These are phyloP conservation scores for Phaethon lepturus DNA, from an alignment of 2,113 vertebrate species.

Conservation along the genomic window DNA sequence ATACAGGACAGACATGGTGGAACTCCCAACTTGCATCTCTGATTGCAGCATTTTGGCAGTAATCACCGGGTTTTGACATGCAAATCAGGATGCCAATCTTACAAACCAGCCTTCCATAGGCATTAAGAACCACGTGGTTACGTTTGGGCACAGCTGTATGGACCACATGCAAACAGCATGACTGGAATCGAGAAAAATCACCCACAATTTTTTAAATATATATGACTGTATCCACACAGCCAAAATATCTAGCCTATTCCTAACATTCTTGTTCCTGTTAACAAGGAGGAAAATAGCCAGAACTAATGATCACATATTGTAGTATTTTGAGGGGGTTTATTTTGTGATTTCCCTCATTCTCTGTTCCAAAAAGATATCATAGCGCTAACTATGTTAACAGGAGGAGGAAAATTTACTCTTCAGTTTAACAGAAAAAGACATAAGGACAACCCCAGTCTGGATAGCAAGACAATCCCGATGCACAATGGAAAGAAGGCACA, in stretches of 20 bases:
- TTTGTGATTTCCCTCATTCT: neutral
- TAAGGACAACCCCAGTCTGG: neutral
- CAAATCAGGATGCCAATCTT: conserved; percentile 4
- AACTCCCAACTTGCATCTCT: neutral
- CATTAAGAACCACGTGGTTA: neutral
- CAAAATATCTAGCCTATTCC: neutral
- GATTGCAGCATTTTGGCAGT: conserved; percentile 43
- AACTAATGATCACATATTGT: neutral
- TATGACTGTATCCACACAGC: neutral
- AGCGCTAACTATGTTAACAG: neutral
- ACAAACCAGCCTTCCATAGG: neutral
- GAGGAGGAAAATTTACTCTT: neutral
- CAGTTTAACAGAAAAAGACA: neutral
- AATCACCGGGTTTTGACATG: conserved; percentile 49
- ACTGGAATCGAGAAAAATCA: neutral
- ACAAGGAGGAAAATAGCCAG: neutral
- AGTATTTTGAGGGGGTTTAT: neutral
- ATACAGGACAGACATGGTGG: neutral
- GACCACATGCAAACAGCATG: neutral
- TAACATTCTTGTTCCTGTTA: neutral
- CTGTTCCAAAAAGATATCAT: neutral
- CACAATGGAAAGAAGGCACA: neutral
- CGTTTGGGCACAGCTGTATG: neutral
- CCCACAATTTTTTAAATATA: neutral
- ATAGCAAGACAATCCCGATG: neutral